Conservation (phyloP, 2,888 invertebrate species). For the Tachystola acroxantha region DNA sequence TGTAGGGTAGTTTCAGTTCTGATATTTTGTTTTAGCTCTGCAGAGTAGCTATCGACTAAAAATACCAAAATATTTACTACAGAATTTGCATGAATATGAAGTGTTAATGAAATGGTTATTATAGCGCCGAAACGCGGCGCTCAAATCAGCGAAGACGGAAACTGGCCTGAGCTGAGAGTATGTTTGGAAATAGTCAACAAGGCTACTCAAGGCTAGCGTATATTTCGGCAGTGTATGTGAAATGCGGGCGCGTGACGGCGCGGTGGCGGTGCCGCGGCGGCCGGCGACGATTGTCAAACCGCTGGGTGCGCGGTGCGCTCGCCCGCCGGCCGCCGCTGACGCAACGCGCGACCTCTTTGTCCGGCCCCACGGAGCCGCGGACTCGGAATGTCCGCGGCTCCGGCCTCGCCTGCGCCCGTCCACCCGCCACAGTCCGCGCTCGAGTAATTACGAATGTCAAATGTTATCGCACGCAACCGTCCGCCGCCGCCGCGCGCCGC, state of each 20-base stretch:
- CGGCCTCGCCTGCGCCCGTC: conserved; percentile 46
- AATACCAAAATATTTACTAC: neutral
- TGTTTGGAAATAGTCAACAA: conserved; percentile 50
- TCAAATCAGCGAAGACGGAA: conserved; percentile 38
- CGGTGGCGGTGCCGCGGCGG: conserved; percentile 16
- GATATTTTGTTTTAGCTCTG: too few species aligned
- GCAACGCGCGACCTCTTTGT: conserved; percentile 76
- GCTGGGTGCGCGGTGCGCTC: conserved; percentile 18
- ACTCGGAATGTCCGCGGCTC: conserved; percentile 48
- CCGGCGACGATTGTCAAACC: conserved; percentile 23
- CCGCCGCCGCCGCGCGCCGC: conserved; percentile 65
- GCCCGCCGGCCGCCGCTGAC: conserved; percentile 42
- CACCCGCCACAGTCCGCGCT: conserved; percentile 46
- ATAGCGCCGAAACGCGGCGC: conserved; percentile 7
- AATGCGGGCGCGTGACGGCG: conserved; percentile 36
- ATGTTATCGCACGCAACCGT: conserved; percentile 78
- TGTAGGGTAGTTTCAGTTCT: too few species aligned
- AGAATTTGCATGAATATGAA: neutral
- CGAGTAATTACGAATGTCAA: conserved; percentile 78
- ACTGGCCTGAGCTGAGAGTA: conserved; percentile 22
- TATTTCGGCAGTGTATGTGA: conserved; percentile 55
- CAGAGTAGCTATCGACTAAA: too few species aligned
- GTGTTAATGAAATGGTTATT: conserved; percentile 10
- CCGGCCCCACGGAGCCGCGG: conserved; percentile 51
- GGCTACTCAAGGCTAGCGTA: conserved; percentile 55